Percentiles rank a stretch among this genome's conserved stretches.
Conservation (phyloP, 1,140 invertebrate genomes). For the Drosophila tani region DNA sequence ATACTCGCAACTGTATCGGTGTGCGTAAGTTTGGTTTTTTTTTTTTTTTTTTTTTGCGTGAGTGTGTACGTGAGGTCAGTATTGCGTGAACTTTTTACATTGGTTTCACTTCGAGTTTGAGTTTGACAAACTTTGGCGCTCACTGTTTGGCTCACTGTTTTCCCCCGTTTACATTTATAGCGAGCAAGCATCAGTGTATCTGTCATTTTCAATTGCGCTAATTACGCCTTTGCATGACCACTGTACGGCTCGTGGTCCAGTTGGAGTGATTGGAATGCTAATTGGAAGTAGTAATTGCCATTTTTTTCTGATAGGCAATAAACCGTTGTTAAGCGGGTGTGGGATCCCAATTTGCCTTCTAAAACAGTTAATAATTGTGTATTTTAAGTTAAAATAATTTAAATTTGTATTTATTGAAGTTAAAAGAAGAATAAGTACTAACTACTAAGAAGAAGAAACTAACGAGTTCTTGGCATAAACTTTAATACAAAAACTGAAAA, state of each 20-base stretch:
- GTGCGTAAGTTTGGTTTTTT: slow-evolving; percentile 11
- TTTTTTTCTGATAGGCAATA: slow-evolving; percentile 10
- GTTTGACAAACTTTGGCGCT: slow-evolving; percentile 4
- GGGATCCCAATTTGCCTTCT: background rate
- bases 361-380: background rate
- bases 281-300: slow-evolving; percentile 40
- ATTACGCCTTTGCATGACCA: slow-evolving; percentile 41
- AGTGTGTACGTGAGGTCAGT: slow-evolving; percentile 55
- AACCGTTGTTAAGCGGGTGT: background rate
- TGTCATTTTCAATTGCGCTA: slow-evolving; percentile 33
- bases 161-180: slow-evolving; percentile 12
- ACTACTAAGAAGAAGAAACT: too few relatives aligned
- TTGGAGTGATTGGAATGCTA: slow-evolving; percentile 25
- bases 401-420: too few relatives aligned
- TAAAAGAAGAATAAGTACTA: too few relatives aligned
- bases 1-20: slow-evolving; percentile 40
- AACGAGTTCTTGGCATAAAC: too few relatives aligned
- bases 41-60: background rate
- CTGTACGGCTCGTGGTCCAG: slow-evolving; percentile 9
- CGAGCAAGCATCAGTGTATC: slow-evolving; percentile 23
- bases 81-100: slow-evolving; percentile 66
- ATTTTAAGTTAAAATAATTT: too few relatives aligned
- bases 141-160: slow-evolving; percentile 35
- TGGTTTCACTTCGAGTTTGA: slow-evolving; percentile 12
- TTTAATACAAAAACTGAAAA: background rate